A percentile compares a stretch with the other conserved stretches of the same genome.
Conservation (phyloP, 2,888 invertebrate species). For the Mimachlamys varia region DNA sequence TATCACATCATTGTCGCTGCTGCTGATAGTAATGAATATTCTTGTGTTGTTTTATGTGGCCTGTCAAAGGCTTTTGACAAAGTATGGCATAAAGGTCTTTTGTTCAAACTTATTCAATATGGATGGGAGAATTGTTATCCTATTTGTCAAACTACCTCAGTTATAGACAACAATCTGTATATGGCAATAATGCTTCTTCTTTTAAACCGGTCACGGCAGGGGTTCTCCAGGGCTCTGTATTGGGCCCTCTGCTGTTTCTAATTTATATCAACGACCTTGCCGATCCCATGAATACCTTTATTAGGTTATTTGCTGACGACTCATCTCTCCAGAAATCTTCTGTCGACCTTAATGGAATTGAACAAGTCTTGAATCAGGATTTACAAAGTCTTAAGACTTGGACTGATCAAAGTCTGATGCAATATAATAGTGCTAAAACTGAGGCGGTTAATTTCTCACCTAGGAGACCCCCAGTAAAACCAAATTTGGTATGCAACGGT, state of each 20-base stretch:
- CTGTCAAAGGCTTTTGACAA: not conserved
- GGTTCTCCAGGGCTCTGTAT: too few species aligned
- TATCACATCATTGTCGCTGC: not conserved
- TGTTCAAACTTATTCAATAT: not conserved
- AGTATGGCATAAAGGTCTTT: too few species aligned
- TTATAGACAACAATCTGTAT: not conserved
- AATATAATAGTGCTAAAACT: too few species aligned
- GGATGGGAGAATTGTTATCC: not conserved
- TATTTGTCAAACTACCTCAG: not conserved
- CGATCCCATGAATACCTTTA: not conserved
- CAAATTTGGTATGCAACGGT: too few species aligned
- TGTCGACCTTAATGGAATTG: not conserved
- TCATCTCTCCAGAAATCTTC: not conserved
- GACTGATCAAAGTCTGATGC: not conserved
- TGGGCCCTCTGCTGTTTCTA: too few species aligned
- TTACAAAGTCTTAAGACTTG: not conserved
- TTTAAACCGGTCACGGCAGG: too few species aligned
- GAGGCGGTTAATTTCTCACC: too few species aligned
- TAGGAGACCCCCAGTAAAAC: too few species aligned
- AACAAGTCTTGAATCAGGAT: not conserved
- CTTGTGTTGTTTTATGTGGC: not conserved
- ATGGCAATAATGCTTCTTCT: not conserved
- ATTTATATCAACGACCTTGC: not conserved
- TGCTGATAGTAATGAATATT: not conserved
- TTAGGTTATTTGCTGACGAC: not conserved